phyloP scores from a whole-genome alignment of 2,888 invertebrate species.

The Epirrita christyi region DNA sequence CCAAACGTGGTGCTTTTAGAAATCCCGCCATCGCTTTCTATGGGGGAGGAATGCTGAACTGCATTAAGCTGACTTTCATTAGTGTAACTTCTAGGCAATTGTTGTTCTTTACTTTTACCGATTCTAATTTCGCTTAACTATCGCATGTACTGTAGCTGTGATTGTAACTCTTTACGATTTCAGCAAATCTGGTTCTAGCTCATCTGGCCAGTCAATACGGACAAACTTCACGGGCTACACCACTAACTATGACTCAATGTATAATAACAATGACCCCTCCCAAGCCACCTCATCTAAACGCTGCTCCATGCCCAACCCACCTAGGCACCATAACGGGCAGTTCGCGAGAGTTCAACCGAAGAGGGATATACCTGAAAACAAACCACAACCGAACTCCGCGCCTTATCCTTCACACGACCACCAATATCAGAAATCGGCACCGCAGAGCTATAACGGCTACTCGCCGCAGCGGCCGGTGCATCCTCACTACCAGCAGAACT shows the following conservation, averaged over 20 bases:
- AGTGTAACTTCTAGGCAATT: too few relatives aligned
- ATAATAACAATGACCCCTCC: slow-evolving; percentile 70
- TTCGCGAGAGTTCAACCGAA: slow-evolving; percentile 67
- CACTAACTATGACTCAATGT: slow-evolving; percentile 77
- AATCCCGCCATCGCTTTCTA: too few relatives aligned
- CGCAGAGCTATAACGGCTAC: slow-evolving; percentile 67
- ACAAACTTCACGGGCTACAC: slow-evolving; percentile 78
- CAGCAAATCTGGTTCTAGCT: slow-evolving; percentile 82
- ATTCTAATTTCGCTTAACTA: background rate
- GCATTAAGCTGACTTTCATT: too few relatives aligned
- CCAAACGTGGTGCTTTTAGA: too few relatives aligned
- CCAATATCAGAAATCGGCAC: slow-evolving; percentile 73
- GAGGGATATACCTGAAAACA: slow-evolving; percentile 63
- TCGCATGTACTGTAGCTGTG: slow-evolving; percentile 23
- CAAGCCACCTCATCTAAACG: slow-evolving; percentile 70
- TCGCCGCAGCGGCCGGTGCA: slow-evolving; percentile 71
- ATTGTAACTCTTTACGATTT: slow-evolving; percentile 44
- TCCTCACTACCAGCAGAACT: slow-evolving; percentile 66
- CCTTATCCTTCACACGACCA: slow-evolving; percentile 77
- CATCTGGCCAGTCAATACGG: slow-evolving; percentile 78
- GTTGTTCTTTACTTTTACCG: background rate
- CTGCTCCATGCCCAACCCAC: slow-evolving; percentile 67
- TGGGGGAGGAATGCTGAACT: too few relatives aligned
- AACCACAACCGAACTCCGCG: slow-evolving; percentile 54
- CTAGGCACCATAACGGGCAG: slow-evolving; percentile 70